Conservation (phyloP, 2,888 invertebrate species). For the Crioceris asparagi region DNA sequence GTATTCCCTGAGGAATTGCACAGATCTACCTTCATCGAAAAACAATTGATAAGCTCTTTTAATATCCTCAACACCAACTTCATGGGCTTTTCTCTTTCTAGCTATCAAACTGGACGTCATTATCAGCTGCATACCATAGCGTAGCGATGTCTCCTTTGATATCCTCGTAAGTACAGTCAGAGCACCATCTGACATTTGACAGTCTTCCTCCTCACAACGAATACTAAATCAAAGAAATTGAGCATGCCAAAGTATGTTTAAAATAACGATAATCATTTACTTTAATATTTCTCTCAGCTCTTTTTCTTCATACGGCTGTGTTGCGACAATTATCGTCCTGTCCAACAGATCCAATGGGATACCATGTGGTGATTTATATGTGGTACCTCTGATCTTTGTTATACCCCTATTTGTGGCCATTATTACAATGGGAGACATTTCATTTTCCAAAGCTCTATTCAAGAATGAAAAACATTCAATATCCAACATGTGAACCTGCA, state of each 20-base stretch:
- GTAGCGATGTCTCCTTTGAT: slow-evolving; percentile 83
- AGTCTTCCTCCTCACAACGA: slow-evolving; percentile 96
- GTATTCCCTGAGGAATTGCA: slow-evolving; percentile 88
- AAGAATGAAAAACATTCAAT: slow-evolving; percentile 98
- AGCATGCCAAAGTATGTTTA: too few species aligned
- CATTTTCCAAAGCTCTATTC: slow-evolving; percentile 93
- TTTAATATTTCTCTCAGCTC: slow-evolving; percentile 88
- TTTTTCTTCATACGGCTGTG: slow-evolving; percentile 74
- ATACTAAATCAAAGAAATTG: slow-evolving; percentile 24
- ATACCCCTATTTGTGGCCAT: slow-evolving; percentile 98
- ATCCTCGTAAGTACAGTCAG: slow-evolving; percentile 84
- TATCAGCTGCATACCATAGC: slow-evolving; percentile 96
- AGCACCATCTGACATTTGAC: slow-evolving; percentile 86
- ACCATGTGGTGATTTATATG: slow-evolving; percentile 88
- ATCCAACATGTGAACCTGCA: slow-evolving; percentile 86
- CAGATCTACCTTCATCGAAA: slow-evolving; percentile 85
- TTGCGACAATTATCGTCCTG: slow-evolving; percentile 89
- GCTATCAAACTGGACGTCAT: slow-evolving; percentile 94
- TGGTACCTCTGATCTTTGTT: slow-evolving; percentile 77
- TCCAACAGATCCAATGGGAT: slow-evolving; percentile 95
- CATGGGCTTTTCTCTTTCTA: slow-evolving; percentile 73
- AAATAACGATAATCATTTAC: slow-evolving; percentile 15
- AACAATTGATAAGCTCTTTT: slow-evolving; percentile 92
- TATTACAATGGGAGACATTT: slow-evolving; percentile 94
- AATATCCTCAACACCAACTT: slow-evolving; percentile 81